Evolutionary conservation across 2,888 invertebrate genomes (phyloP).

Genomic region (Hymenopus coronatus): DNA sequence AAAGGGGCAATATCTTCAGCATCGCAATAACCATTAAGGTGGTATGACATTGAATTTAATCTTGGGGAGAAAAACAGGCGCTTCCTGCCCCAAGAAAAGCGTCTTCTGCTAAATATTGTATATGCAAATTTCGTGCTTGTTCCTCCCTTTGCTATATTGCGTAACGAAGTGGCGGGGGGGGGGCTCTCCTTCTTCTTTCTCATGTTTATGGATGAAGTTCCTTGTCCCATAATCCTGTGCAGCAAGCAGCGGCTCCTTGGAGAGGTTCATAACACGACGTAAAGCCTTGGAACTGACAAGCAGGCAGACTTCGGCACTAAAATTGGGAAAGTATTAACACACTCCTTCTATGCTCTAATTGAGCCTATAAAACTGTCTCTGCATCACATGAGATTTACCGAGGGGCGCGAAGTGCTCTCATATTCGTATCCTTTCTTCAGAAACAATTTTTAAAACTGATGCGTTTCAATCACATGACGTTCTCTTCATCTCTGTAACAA

Average conservation of each 20-base stretch:
- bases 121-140: neutral
- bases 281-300: neutral
- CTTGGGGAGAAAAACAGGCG: neutral
- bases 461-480: too few relatives aligned
- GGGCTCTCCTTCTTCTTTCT: neutral
- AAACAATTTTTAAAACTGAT: too few relatives aligned
- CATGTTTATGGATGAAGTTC: neutral
- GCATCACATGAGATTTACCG: too few relatives aligned
- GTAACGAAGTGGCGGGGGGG: neutral
- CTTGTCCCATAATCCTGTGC: neutral
- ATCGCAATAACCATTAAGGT: neutral
- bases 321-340: neutral
- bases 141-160: neutral
- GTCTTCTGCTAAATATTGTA: neutral
- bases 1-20: neutral
- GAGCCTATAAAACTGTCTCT: neutral
- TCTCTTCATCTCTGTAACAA: too few relatives aligned
- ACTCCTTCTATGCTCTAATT: neutral
- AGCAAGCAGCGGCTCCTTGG: neutral
- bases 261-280: neutral
- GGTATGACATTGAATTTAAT: neutral
- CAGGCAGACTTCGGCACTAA: neutral
- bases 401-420: too few relatives aligned
- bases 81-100: neutral
- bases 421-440: too few relatives aligned